Evolutionary conservation across 1,140 invertebrate genomes (phyloP).

Genomic region (Ips typographus): DNA sequence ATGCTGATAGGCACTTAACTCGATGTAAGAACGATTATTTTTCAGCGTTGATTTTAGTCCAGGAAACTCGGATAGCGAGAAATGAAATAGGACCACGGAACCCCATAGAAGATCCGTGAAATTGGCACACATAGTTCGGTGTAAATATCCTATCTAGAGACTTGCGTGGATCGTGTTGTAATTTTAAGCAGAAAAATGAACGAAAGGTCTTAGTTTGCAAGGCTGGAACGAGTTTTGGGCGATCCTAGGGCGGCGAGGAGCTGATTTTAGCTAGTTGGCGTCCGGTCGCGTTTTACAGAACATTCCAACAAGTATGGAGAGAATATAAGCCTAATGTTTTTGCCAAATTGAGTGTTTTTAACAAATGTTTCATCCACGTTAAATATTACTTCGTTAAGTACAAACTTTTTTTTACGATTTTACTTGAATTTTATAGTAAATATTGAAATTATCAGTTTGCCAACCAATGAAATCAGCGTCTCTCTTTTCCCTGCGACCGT

Average conservation of each 20-base stretch:
- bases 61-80: constrained; percentile 45
- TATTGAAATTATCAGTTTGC: too few relatives aligned
- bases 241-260: constrained; percentile 3
- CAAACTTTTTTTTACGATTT: too few relatives aligned
- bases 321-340: background rate
- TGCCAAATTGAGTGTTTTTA: too few relatives aligned
- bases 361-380: too few relatives aligned
- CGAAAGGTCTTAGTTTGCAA: background rate
- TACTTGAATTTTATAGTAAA: too few relatives aligned
- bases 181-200: constrained; percentile 9
- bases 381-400: too few relatives aligned
- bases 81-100: constrained; percentile 17
- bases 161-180: background rate
- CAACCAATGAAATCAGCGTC: constrained; percentile 15
- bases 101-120: constrained; percentile 9
- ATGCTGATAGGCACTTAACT: too few relatives aligned
- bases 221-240: too few relatives aligned
- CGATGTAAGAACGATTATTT: background rate
- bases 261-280: constrained; percentile 10
- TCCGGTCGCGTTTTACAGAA: background rate
- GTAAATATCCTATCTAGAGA: constrained; percentile 7
- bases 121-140: constrained; percentile 3
- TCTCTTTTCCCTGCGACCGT: background rate
- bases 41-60: constrained; percentile 57
- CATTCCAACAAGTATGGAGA: background rate